Conservation (phyloP, 1,140 invertebrate genomes). For the Pentalonia nigronervosa region DNA sequence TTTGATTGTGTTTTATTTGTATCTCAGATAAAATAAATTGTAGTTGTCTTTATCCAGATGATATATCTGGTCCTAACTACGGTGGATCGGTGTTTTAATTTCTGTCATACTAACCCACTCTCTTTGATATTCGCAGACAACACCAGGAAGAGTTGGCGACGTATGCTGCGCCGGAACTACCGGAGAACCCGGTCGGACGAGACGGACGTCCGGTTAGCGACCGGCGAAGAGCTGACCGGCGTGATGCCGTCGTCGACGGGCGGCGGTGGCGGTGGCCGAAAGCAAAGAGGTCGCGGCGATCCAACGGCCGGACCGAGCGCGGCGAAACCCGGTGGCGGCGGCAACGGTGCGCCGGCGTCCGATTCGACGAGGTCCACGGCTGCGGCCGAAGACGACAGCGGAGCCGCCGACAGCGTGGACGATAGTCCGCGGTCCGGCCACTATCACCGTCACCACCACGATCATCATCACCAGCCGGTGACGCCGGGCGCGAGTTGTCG, state of each 20-base stretch:
- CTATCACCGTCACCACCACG: neutral
- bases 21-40: no score
- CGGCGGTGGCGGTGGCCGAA: neutral
- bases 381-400: neutral
- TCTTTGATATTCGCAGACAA: neutral
- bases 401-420: neutral
- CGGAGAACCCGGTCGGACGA: constrained; percentile 40
- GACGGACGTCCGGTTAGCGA: constrained; percentile 17
- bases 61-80: no score
- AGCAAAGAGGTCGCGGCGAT: neutral
- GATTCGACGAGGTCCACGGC: neutral
- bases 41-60: no score
- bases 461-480: constrained; percentile 8
- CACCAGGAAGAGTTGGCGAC: constrained; percentile 24
- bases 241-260: neutral
- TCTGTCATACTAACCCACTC: neutral
- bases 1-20: no score
- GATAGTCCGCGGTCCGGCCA: neutral
- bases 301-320: neutral
- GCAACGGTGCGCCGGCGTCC: neutral
- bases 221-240: neutral
- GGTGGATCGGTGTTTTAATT: neutral
- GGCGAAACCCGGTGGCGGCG: neutral
- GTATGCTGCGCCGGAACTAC: constrained; percentile 42
- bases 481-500: constrained; percentile 65